Evolutionary conservation across 2,797 vertebrate genomes (phyloP), one percentile per base, ranked within the genome.

Genomic region (Podargus strigoides): DNA sequence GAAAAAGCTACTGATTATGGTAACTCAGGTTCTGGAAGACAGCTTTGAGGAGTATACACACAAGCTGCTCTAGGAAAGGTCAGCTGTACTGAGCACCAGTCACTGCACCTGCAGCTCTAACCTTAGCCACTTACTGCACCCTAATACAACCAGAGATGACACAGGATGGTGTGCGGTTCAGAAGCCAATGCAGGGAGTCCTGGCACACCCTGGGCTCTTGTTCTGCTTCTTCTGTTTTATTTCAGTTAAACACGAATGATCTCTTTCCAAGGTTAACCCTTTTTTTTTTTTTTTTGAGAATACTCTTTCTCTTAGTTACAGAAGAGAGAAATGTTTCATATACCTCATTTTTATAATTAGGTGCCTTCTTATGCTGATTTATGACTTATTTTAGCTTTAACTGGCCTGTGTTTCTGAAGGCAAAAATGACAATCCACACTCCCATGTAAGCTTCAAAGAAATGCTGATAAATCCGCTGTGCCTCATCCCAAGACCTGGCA

Each of bases 381-480:
- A 91, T 82, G 41, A 73, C 39, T 86, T 86, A 78, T 28, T 90
- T 91, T 70, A 91, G 59, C 21, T 83, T 84, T 88, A 94, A 88
- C 68, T 75, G 41, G 56, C 49, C 34, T 8, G 1, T 60, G 75
- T 73, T 94, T 84, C 70, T 93, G 80, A 84, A 12, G 2, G 78
- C 47, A 89, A 74, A 93, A 89, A 59, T 49, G 55, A 70, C 94
- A 89, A 94, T 67, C 83, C 46, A 42, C 24, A 66, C 72, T 91
- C 86, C 74, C 62, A 42, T 47, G 50, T 19, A 68, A 90, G 27
- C 87, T 90, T 85, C 91, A 94, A 82, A 96, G 90, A 89, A 90
- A 84, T 47, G 52, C 64, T 93, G 90, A 84, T 95, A 88, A 88
- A 88, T 70, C 63, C 5, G 0, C 47, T 34, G 47, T 36, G 87